Conservation (phyloP, 2,888 invertebrate species). For the Thecophora atra region DNA sequence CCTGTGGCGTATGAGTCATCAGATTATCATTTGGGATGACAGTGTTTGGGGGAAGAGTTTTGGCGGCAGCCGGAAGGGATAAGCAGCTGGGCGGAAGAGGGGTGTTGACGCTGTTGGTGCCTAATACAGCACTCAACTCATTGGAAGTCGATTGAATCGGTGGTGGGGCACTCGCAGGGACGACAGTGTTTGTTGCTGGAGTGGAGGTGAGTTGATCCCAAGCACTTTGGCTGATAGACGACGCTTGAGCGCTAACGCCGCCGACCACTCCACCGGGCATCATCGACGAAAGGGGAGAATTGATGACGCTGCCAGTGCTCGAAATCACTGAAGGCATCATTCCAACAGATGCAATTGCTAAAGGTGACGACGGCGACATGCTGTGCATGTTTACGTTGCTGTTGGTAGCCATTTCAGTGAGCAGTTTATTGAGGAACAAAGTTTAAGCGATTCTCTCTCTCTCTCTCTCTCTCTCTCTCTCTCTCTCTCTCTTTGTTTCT, state of each 20-base stretch:
- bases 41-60: slow-evolving; percentile 58
- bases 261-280: slow-evolving; percentile 36
- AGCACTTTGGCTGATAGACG: slow-evolving; percentile 58
- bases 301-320: slow-evolving; percentile 55
- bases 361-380: slow-evolving; percentile 39
- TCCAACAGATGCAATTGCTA: slow-evolving; percentile 34
- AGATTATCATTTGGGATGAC: slow-evolving; percentile 57
- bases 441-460: no score
- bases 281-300: slow-evolving; percentile 45
- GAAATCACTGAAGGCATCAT: slow-evolving; percentile 57
- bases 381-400: slow-evolving; percentile 52
- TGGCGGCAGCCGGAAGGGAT: slow-evolving; percentile 63
- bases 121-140: slow-evolving; percentile 9
- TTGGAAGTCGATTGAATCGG: slow-evolving; percentile 35
- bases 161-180: slow-evolving; percentile 43
- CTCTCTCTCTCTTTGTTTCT: no score
- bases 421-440: background rate
- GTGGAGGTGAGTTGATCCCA: slow-evolving; percentile 66
- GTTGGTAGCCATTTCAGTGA: slow-evolving; percentile 54
- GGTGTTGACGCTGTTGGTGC: slow-evolving; percentile 16
- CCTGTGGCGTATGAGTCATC: slow-evolving; percentile 63
- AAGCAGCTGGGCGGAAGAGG: slow-evolving; percentile 54
- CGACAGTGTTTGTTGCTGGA: slow-evolving; percentile 42
- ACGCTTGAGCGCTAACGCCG: slow-evolving; percentile 42
- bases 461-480: no score